A percentile compares a stretch with the other conserved stretches of the same genome.
phyloP scores from a whole-genome alignment of 2,797 vertebrate genomes.

The Tarsius wallacei region DNA sequence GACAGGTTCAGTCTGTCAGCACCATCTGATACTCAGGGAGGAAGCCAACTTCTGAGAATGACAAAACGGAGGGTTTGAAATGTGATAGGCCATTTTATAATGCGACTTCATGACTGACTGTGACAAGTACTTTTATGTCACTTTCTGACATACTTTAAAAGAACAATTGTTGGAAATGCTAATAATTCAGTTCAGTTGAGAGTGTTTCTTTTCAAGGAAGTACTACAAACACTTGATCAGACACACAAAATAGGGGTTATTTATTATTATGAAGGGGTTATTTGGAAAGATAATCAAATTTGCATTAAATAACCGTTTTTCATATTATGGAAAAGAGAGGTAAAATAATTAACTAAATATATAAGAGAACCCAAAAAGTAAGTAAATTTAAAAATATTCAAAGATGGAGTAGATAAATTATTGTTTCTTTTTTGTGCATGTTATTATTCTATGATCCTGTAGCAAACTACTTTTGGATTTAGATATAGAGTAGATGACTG shows the following conservation, averaged over 20 bases:
- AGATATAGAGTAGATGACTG: not conserved
- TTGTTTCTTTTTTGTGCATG: not conserved
- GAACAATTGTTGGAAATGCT: conserved; percentile 35
- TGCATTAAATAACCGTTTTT: not conserved
- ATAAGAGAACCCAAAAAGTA: not conserved
- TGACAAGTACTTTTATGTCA: conserved; percentile 59
- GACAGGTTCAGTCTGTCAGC: conserved; percentile 20
- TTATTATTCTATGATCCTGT: not conserved
- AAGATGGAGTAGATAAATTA: not conserved
- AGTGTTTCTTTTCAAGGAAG: not conserved
- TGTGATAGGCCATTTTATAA: conserved; percentile 54
- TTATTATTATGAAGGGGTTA: not conserved
- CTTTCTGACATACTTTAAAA: conserved; percentile 75
- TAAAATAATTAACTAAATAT: not conserved
- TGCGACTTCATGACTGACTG: conserved; percentile 5
- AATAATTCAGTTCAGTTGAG: conserved; percentile 27
- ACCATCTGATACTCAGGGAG: not conserved
- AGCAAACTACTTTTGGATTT: not conserved
- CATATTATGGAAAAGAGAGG: not conserved
- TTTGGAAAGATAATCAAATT: not conserved
- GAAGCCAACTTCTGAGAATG: conserved; percentile 48
- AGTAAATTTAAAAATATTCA: not conserved
- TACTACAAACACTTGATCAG: not conserved
- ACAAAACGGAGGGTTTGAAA: conserved; percentile 26
- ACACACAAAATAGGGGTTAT: not conserved